These are phyloP conservation scores for Trochalopteron elliotii DNA, from an alignment of 2,113 vertebrate species.

Conservation along the genomic window DNA sequence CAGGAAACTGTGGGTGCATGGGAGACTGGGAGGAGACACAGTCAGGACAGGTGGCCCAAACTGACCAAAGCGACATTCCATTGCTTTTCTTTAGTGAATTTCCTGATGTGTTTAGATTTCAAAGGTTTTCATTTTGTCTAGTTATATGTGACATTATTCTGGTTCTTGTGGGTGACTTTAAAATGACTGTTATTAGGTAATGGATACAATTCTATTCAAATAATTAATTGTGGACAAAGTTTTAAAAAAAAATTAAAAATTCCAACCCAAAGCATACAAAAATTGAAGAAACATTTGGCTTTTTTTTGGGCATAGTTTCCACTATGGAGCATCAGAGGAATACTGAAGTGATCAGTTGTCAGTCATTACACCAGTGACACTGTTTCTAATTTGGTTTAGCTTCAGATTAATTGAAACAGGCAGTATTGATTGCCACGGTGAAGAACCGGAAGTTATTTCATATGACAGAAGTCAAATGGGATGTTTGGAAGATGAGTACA, in stretches of 20 bases:
- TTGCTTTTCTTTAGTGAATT: neutral
- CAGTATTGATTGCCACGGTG: neutral
- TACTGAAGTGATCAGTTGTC: neutral
- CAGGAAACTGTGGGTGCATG: fast-evolving
- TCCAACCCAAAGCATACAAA: neutral
- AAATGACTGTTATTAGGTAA: neutral
- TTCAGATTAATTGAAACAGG: neutral
- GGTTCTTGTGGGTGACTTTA: neutral
- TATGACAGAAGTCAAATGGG: neutral
- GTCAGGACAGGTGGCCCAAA: neutral
- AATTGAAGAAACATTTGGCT: neutral
- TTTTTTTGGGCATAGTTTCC: neutral
- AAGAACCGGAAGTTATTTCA: neutral
- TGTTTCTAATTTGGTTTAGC: neutral
- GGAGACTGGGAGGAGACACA: neutral
- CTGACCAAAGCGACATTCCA: neutral
- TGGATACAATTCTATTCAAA: neutral
- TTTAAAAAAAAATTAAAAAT: neutral
- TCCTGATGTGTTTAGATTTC: neutral
- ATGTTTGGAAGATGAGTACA: neutral
- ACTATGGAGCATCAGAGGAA: neutral
- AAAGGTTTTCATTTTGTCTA: neutral
- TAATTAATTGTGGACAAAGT: neutral
- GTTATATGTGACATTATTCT: neutral
- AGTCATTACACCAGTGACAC: neutral